These are phyloP conservation scores for Urocynchramus pylzowi DNA, from an alignment of 2,113 vertebrate genomes.

Conservation along the genomic window DNA sequence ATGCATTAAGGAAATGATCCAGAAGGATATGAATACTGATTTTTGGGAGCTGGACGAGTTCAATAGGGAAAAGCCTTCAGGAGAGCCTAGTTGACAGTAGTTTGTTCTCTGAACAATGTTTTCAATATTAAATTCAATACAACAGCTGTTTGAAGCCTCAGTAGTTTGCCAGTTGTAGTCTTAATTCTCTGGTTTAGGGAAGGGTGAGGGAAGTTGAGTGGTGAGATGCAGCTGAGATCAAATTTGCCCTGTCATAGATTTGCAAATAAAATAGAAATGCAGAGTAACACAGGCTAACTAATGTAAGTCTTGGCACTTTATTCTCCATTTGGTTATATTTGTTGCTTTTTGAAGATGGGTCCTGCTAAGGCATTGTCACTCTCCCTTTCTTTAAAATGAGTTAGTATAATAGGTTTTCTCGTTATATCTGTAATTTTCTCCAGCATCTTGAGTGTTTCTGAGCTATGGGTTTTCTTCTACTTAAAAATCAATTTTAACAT, in stretches of 20 bases:
- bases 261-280: background rate
- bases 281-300: background rate
- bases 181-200: background rate
- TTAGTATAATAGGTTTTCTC: background rate
- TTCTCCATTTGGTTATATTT: background rate
- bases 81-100: background rate
- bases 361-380: background rate
- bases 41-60: background rate
- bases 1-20: background rate
- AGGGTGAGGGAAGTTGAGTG: background rate
- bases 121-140: background rate
- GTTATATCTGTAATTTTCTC: background rate
- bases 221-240: background rate
- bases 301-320: background rate
- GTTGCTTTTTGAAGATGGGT: background rate
- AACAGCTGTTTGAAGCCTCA: background rate
- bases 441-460: background rate
- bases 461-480: background rate
- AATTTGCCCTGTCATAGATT: background rate
- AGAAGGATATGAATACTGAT: background rate
- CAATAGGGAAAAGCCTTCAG: background rate
- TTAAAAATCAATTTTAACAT: background rate
- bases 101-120: background rate
- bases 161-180: background rate
- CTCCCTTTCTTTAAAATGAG: background rate